Evolutionary conservation across 2,888 invertebrate genomes (phyloP).

Genomic region (Drosophila anomalipes): DNA sequence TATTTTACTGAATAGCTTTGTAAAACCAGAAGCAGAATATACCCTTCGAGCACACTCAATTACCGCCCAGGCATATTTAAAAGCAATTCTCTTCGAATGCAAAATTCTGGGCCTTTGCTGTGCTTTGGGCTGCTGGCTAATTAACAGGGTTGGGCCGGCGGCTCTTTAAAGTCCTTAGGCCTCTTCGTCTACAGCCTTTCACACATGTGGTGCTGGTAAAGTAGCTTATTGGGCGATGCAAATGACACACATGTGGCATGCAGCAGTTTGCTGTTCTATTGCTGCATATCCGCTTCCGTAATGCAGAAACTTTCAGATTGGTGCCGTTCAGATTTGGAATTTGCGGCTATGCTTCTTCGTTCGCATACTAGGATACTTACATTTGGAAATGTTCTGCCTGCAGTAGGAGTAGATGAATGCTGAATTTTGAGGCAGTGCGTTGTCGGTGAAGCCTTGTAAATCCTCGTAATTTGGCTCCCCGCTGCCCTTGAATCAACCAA

Average conservation of each 20-base stretch:
- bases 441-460: conserved; percentile 47
- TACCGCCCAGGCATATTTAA: not conserved
- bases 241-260: not conserved
- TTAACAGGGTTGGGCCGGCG: not conserved
- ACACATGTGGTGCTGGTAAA: conserved; percentile 34
- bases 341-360: conserved; percentile 14
- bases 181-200: conserved; percentile 22
- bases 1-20: not conserved
- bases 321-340: conserved; percentile 5
- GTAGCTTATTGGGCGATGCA: conserved; percentile 35
- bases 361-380: conserved; percentile 20
- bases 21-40: not conserved
- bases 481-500: conserved; percentile 20
- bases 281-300: conserved; percentile 51
- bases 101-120: not conserved
- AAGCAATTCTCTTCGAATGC: conserved; percentile 1
- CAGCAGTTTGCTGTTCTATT: conserved; percentile 9
- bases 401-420: conserved; percentile 36
- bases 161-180: not conserved
- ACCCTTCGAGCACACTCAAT: not conserved
- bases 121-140: conserved; percentile 4
- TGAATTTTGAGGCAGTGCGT: conserved; percentile 22
- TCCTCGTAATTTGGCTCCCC: conserved; percentile 20
- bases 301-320: conserved; percentile 44
- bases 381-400: conserved; percentile 25